Conservation (phyloP, 2,888 invertebrate species). For the Reticulitermes lucifugus region DNA sequence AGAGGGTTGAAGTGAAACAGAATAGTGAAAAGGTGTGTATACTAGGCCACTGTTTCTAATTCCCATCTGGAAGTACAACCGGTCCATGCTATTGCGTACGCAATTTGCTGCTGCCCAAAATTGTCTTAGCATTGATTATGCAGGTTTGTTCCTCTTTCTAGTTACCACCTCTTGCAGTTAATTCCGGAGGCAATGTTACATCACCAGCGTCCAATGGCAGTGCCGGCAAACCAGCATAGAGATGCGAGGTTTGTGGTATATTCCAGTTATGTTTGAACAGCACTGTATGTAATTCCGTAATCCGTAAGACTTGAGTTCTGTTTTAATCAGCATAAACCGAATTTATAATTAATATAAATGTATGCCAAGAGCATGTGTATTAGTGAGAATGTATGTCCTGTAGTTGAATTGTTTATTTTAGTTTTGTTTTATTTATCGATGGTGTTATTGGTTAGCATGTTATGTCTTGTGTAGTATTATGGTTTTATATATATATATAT, state of each 20-base stretch:
- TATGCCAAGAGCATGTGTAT: too few species aligned
- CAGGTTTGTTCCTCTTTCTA: conserved; percentile 50
- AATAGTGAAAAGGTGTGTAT: conserved; percentile 55
- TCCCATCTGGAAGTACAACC: background rate
- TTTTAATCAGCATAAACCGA: too few species aligned
- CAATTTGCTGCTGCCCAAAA: conserved; percentile 25
- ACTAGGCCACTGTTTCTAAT: background rate
- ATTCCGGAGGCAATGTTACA: conserved; percentile 60
- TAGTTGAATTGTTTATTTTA: too few species aligned
- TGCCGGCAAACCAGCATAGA: conserved; percentile 59
- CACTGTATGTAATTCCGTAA: too few species aligned
- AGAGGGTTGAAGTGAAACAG: conserved; percentile 59
- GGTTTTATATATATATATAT: too few species aligned
- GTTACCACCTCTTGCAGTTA: conserved; percentile 61
- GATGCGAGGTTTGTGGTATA: conserved; percentile 45
- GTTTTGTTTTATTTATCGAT: too few species aligned
- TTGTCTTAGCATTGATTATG: background rate
- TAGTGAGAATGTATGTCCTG: too few species aligned
- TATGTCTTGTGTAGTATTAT: too few species aligned
- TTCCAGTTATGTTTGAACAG: background rate
- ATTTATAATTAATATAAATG: too few species aligned
- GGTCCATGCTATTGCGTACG: background rate
- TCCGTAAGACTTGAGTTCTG: too few species aligned
- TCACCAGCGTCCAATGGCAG: conserved; percentile 60
- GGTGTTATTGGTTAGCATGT: too few species aligned